Evolutionary conservation across 2,113 vertebrate species (phyloP), one percentile per base, ranked within the genome.

Genomic region (Neofelis nebulosa): DNA sequence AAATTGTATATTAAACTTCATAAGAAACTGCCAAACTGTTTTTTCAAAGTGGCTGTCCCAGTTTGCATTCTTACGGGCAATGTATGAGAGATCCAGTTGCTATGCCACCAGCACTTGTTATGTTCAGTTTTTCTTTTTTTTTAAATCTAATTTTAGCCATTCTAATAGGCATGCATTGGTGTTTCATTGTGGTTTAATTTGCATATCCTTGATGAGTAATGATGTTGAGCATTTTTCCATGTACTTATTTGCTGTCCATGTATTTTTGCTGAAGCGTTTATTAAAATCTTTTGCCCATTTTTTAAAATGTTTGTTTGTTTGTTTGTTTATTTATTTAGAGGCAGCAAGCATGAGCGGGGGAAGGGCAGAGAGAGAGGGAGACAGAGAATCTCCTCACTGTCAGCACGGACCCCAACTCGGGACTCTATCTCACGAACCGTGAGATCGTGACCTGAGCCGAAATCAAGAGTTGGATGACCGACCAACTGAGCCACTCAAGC

Each of bases 1-100:
- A 93, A 89, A 89, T 89, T 82, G 16, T 71, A 65, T 89, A 52
- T 92, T 89, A 79, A 97, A 84, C 69, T 79, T 92, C 71, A n/a
- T 82, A 95, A 92, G 61, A 92, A 71, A 83, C 9, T 69, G 29
- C n/a, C 63, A 71, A 79, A 93, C n/a, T 83, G 21, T 79, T 96
- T 93, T 93, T 83, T 41, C 19, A 78, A 84, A 93, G 48, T 74
- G 55, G 25, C 55, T 76, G 2, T 91, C 36, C 76, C 61, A 81
- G 86, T 96, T 87, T 82, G 36, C 48, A 71, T 65, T 87, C 38
- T 18, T n/a, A 82, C 50, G 45, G 88, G 57, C 38, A 88, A 52
- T 18, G 4, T 89, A 63, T 65, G 41, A 95, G 41, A 65, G 79
- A 84, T 61, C n/a, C 41, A 89, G 15, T 95, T 63, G 63, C 69